phyloP scores from a whole-genome alignment of 1,140 invertebrate species.

The Diorhabda elongata region DNA sequence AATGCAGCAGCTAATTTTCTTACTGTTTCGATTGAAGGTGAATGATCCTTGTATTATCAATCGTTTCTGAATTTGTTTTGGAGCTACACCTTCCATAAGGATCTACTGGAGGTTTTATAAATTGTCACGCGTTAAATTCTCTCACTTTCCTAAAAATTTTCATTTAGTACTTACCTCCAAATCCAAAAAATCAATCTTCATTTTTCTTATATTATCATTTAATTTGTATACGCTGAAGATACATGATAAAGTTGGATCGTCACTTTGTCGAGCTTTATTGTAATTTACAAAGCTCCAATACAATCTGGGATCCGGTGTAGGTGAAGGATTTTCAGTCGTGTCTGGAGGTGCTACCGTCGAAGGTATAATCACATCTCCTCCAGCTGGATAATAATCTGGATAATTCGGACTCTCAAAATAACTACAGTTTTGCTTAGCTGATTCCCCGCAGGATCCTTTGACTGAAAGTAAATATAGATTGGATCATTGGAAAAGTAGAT shows the following conservation, averaged over 20 bases:
- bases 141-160: too few species aligned
- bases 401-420: conserved; percentile 60
- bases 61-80: too few species aligned
- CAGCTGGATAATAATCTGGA: conserved; percentile 46
- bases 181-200: conserved; percentile 64
- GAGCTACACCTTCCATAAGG: too few species aligned
- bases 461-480: conserved; percentile 47
- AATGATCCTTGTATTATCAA: too few species aligned
- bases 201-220: conserved; percentile 56
- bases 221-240: conserved; percentile 59
- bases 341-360: conserved; percentile 29
- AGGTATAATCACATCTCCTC: conserved; percentile 36
- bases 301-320: conserved; percentile 37
- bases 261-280: conserved; percentile 35
- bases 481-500: neutral
- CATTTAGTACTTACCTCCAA: conserved; percentile 57
- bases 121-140: too few species aligned
- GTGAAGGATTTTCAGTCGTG: conserved; percentile 18
- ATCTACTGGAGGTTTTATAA: too few species aligned
- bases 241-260: conserved; percentile 53
- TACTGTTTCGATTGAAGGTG: too few species aligned
- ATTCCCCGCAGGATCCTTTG: conserved; percentile 54
- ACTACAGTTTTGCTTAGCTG: conserved; percentile 37
- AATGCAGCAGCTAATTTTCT: too few species aligned
- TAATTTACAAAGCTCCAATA: conserved; percentile 1